phyloP scores from a whole-genome alignment of 2,888 invertebrate genomes.

The Ormyrus nitidulus region DNA sequence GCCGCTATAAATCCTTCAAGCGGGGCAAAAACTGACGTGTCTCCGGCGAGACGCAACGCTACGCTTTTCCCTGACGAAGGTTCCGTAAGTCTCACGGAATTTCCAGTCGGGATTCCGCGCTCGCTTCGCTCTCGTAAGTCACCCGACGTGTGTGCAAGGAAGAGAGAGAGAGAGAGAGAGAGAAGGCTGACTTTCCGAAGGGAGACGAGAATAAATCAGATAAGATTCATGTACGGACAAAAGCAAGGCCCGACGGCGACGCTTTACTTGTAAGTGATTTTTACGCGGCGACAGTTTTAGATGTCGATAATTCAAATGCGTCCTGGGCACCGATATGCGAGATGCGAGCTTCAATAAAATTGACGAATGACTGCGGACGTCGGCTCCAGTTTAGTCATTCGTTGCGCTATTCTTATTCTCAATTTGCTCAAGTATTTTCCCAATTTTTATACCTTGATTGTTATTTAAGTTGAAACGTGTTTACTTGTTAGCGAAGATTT shows the following conservation, averaged over 20 bases:
- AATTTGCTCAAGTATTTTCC: too few species aligned
- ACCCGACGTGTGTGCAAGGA: neutral
- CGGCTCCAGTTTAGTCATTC: neutral
- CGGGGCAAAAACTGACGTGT: slow-evolving; percentile 49
- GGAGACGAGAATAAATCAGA: slow-evolving; percentile 55
- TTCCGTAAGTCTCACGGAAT: slow-evolving; percentile 38
- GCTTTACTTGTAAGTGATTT: slow-evolving; percentile 29
- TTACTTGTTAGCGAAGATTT: too few species aligned
- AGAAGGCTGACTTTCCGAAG: neutral
- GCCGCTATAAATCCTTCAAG: slow-evolving; percentile 55
- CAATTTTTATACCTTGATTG: too few species aligned
- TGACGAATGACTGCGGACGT: too few species aligned
- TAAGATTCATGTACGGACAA: slow-evolving; percentile 57
- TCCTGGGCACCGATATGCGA: too few species aligned
- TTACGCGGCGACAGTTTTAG: slow-evolving; percentile 55
- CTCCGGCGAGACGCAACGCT: neutral
- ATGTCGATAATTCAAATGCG: slow-evolving; percentile 28
- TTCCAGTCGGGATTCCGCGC: slow-evolving; percentile 32
- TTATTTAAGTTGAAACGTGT: too few species aligned
- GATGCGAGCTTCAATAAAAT: too few species aligned
- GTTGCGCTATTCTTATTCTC: too few species aligned
- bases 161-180: slow-evolving; percentile 7
- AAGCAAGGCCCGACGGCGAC: slow-evolving; percentile 10
- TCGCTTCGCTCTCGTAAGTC: neutral
- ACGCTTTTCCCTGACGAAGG: slow-evolving; percentile 48